Conservation (phyloP, 2,888 invertebrate species). For the Leptinotarsa tumamoca region DNA sequence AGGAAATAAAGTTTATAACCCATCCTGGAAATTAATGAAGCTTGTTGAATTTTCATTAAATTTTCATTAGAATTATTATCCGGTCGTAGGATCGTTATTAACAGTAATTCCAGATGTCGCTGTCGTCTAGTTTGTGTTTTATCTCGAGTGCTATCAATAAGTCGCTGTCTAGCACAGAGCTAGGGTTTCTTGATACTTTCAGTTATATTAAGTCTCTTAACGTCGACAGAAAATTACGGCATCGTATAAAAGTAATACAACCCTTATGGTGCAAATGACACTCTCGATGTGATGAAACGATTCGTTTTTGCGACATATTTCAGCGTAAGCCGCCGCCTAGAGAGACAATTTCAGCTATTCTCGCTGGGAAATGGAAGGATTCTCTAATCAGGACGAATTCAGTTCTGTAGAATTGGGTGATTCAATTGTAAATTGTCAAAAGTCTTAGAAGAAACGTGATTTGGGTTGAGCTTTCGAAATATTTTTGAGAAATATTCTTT, state of each 20-base stretch:
- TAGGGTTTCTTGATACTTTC: slow-evolving; percentile 50
- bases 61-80: slow-evolving; percentile 53
- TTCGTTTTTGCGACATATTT: slow-evolving; percentile 46
- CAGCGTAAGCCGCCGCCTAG: slow-evolving; percentile 37
- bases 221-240: slow-evolving; percentile 48
- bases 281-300: slow-evolving; percentile 47
- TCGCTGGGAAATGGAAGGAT: neutral
- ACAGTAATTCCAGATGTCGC: slow-evolving; percentile 50
- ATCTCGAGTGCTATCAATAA: slow-evolving; percentile 54
- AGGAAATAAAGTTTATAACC: slow-evolving; percentile 38
- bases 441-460: too few relatives aligned
- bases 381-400: neutral
- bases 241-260: slow-evolving; percentile 53
- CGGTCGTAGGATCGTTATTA: slow-evolving; percentile 49
- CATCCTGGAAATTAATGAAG: slow-evolving; percentile 44
- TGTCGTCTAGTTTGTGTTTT: slow-evolving; percentile 51
- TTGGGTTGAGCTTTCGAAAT: too few relatives aligned
- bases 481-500: too few relatives aligned
- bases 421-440: too few relatives aligned
- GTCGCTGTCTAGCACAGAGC: slow-evolving; percentile 52
- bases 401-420: neutral
- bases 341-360: slow-evolving; percentile 21
- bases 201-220: slow-evolving; percentile 49
- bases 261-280: slow-evolving; percentile 53
- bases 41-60: slow-evolving; percentile 51